Base-by-base conservation (phyloP, 2,888 invertebrate genomes). In the Clusia tigrina region DNA sequence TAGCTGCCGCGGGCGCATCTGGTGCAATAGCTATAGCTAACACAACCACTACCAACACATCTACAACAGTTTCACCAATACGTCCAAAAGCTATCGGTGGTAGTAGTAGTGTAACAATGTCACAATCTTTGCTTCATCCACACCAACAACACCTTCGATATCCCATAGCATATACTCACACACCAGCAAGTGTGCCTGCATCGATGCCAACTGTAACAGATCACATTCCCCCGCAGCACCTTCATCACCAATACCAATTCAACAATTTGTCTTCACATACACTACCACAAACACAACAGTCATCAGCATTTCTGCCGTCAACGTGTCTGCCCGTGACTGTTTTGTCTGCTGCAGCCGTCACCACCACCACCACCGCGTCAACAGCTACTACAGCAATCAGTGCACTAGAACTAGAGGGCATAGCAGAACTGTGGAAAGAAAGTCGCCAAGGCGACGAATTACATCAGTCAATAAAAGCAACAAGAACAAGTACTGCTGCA, bases 201-300 rank as follows among this genome's bases (percentile, higher is more conserved):
- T 71, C 78, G 64, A 74, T 79, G 69, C 77, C 78, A 70, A 74
- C 78, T 63, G 68, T 71, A 71, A 71, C 73, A 69, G 72, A 68
- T 38, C 71, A 75, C 25, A 57, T 64, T 23, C 66, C 64, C 22
- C 62, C 65, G 25, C 66, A 67, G 54, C 67, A 64, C 56, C 67
- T 55, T 46, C 70, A 69, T 54, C 67, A 65, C 25, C 74, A 69
- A 53, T 74, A 73, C 51, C 71, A 67, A 55, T 70, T 65, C 54
- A 69, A 67, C 53, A 71, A 60, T 54, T 46, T 70, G 63, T 42
- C 66, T n/a, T 46, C 62, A 38, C 69, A 71, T 63, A 58, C 67
- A 65, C 59, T 69, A 59, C 60, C 68, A 52, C 70, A 70, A 60
- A 56, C 63, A 53, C 69, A 65, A 17, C 64, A 62, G 17, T 61